Evolutionary conservation across 2,797 vertebrate species (phyloP), one percentile per base, ranked within the genome.

Genomic region (Gymnoscopelus microlampas): DNA sequence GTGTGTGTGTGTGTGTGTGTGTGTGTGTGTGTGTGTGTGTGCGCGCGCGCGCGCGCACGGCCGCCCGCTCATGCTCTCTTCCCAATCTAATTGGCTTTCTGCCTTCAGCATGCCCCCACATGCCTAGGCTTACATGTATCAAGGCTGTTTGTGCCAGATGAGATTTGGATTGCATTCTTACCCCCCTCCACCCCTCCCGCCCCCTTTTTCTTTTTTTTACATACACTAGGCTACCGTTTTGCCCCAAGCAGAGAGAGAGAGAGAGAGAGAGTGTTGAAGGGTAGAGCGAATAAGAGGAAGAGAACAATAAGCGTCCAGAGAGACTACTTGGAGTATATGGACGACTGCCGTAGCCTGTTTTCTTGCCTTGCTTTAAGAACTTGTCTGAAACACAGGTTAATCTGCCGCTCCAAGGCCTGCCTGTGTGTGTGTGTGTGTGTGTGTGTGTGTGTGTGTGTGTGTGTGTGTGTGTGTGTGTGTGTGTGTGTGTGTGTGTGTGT

Each of bases 81-180:
- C 62, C 55, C 49, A 73, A 77, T 78, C 51, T 71, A 78, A 66
- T 67, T 50, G 79, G 80, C 82, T 71, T 80, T 78, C 74, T 35
- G 32, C 69, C 35, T 78, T 67, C 48, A 72, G 61, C 85, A 76
- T 81, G 87, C 72, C 44, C 26, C 11, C 24, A 47, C 64, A 66
- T 15, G 64, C 39, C 66, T 56, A 74, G 81, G 61, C 86, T 70
- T 71, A 84, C 69, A 70, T 39, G 32, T 35, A 74, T 78, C 64
- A 79, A 65, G 50, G 29, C 57, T 68, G 29, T 62, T 50, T 81
- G 50, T 79, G 77, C 78, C 81, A 79, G 53, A 76, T 77, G 71
- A 86, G 83, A 85, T 77, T 84, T 81, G 65, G 35, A 56, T 73
- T 86, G 83, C 69, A 77, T 84, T 80, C 79, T 84, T 84, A 81